phyloP scores from a whole-genome alignment of 2,113 vertebrate species.

The Otolemur garnettii region DNA sequence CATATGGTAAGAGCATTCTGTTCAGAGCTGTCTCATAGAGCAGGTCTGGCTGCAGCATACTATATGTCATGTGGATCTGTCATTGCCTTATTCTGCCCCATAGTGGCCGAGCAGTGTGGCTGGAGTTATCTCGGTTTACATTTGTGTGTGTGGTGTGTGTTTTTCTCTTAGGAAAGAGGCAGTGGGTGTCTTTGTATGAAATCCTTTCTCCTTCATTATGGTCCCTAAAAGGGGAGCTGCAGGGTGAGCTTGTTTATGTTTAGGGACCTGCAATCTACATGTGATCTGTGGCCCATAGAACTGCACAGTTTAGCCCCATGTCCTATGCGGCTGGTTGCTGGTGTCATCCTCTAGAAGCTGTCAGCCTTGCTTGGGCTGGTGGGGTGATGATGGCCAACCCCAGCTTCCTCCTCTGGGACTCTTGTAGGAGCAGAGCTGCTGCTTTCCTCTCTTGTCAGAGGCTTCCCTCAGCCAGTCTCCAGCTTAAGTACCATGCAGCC shows the following conservation, averaged over 20 bases:
- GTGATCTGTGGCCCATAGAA: fast-evolving
- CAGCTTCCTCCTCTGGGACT: background rate
- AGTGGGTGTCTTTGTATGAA: background rate
- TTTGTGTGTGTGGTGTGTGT: background rate
- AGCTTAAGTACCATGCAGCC: too few species aligned
- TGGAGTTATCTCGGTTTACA: background rate
- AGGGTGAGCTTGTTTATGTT: background rate
- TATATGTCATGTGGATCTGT: fast-evolving
- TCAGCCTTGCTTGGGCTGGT: background rate
- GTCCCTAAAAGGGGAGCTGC: background rate
- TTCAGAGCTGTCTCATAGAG: background rate
- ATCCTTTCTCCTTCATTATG: background rate
- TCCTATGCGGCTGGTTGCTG: background rate
- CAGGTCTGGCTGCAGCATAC: fast-evolving
- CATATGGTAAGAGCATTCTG: fast-evolving
- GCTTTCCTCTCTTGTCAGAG: background rate
- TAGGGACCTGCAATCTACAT: background rate
- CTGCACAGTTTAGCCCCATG: fast-evolving
- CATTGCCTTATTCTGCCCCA: too few species aligned
- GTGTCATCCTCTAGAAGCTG: background rate
- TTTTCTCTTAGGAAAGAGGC: background rate
- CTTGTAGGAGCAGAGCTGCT: background rate
- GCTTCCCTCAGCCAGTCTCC: too few species aligned
- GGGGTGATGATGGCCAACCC: background rate
- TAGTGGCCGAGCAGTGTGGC: fast-evolving